Conservation (phyloP, 64 coral and sea anemone genomes). For the Dendronephthya gigantea region DNA sequence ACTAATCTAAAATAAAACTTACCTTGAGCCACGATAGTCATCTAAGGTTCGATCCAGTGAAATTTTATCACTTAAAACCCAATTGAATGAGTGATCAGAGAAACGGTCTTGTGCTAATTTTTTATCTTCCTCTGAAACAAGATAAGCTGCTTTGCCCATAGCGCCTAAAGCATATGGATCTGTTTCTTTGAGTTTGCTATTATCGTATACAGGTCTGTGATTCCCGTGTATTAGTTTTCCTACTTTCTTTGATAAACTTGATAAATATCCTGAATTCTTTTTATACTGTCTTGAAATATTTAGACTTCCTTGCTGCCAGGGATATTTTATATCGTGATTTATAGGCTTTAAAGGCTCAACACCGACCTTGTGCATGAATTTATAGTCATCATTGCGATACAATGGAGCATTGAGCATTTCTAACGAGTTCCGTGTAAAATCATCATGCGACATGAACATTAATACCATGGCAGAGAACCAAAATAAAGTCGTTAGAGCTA, state of each 20-base stretch:
- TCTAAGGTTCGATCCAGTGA: conserved; percentile 84
- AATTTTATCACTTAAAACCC: conserved; percentile 87
- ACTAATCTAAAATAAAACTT: conserved; percentile 19
- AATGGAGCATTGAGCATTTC: conserved; percentile 86
- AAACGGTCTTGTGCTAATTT: conserved; percentile 78
- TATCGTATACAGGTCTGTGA: conserved; percentile 53
- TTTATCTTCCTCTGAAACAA: conserved; percentile 69
- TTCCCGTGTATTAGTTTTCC: conserved; percentile 38
- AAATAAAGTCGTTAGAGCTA: conserved; percentile 79
- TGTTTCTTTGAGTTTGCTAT: conserved; percentile 57
- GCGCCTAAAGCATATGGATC: conserved; percentile 70
- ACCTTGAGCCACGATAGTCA: conserved; percentile 68
- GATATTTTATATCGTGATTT: conserved; percentile 86
- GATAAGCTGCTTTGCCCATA: conserved; percentile 66
- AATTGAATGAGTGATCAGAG: conserved; percentile 91
- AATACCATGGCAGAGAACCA: conserved; percentile 89
- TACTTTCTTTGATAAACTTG: conserved; percentile 56
- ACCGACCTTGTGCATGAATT: conserved; percentile 84
- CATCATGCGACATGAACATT: conserved; percentile 80
- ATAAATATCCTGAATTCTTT: conserved; percentile 43
- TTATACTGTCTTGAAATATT: not conserved
- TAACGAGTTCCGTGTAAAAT: conserved; percentile 69
- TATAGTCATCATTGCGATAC: conserved; percentile 46
- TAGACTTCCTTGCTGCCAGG: conserved; percentile 56
- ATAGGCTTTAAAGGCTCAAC: conserved; percentile 71